These are phyloP conservation scores for Calameuta pallipes DNA, from an alignment of 2,888 invertebrate genomes.

Conservation along the genomic window DNA sequence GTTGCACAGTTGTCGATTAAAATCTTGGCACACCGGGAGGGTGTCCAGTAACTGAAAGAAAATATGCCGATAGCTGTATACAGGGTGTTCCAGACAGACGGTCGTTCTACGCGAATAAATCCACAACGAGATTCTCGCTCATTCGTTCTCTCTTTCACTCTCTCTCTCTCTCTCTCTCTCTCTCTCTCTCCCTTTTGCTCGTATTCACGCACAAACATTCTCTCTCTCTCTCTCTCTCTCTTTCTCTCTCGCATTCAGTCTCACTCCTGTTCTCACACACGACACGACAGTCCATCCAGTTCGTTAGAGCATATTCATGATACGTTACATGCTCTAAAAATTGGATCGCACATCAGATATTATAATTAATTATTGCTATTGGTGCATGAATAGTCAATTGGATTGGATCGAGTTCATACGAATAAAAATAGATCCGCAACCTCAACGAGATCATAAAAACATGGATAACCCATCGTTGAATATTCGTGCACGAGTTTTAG, in stretches of 20 bases:
- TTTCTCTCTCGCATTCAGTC: slow-evolving; percentile 21
- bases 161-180: slow-evolving; percentile 25
- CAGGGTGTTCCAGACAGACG: slow-evolving; percentile 19
- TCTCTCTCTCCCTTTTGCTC: slow-evolving; percentile 23
- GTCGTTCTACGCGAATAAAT: background rate
- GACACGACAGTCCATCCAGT: slow-evolving; percentile 34
- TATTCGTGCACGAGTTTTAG: slow-evolving; percentile 45
- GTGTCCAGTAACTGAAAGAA: slow-evolving; percentile 98
- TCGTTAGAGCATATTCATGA: slow-evolving; percentile 62
- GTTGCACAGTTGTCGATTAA: slow-evolving; percentile 97
- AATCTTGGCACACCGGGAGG: slow-evolving; percentile 99
- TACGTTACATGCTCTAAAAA: slow-evolving; percentile 62
- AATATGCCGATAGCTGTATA: slow-evolving; percentile 58
- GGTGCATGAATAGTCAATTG: slow-evolving; percentile 50
- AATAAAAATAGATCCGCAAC: background rate
- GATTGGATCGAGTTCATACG: background rate
- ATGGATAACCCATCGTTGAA: slow-evolving; percentile 23
- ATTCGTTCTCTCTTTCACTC: slow-evolving; percentile 24
- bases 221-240: slow-evolving; percentile 20
- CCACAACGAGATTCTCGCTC: slow-evolving; percentile 15
- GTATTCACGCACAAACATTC: slow-evolving; percentile 17
- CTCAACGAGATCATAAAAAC: too few species aligned
- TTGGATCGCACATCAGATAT: slow-evolving; percentile 56
- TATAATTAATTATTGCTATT: slow-evolving; percentile 57
- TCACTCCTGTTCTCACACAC: slow-evolving; percentile 5